A percentile compares a stretch with the other conserved stretches of the same genome.
These are phyloP conservation scores for Lepisosteus oculatus DNA, from an alignment of 2,113 vertebrate species.

Conservation along the genomic window DNA sequence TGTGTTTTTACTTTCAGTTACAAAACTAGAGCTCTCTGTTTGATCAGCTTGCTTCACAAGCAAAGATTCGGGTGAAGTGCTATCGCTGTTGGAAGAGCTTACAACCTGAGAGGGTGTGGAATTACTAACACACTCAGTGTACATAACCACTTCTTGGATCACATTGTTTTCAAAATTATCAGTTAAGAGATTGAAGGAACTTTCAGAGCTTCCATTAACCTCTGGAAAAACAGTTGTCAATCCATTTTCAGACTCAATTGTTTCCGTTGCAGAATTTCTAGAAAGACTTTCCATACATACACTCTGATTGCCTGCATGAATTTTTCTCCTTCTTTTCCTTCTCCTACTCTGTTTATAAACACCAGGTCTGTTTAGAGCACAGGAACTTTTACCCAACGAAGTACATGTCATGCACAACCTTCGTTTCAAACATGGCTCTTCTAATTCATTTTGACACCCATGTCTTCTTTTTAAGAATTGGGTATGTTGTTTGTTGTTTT, in stretches of 20 bases:
- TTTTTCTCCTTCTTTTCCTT: constrained; percentile 56
- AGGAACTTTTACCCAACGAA: constrained; percentile 55
- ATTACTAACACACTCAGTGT: constrained; percentile 7
- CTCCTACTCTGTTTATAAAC: constrained; percentile 43
- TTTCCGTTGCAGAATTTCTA: constrained; percentile 12
- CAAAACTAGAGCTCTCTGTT: constrained; percentile 1
- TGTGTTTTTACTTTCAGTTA: constrained; percentile 15
- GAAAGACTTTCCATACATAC: not conserved
- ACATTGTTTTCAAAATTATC: constrained; percentile 21
- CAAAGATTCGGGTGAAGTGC: constrained; percentile 1
- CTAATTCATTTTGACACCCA: constrained; percentile 47
- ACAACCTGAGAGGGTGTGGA: constrained; percentile 20
- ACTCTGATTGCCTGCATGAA: constrained; percentile 19
- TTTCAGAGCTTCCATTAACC: constrained; percentile 8
- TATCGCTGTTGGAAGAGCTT: constrained; percentile 15
- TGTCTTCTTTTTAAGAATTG: constrained; percentile 62
- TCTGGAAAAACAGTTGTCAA: constrained; percentile 1
- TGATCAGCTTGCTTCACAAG: constrained; percentile 10
- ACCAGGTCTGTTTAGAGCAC: constrained; percentile 23
- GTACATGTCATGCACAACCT: constrained; percentile 44
- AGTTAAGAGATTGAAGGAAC: constrained; percentile 22
- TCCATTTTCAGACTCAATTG: constrained; percentile 12
- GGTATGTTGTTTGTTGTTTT: constrained; percentile 35
- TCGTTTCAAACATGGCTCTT: constrained; percentile 50
- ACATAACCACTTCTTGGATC: constrained; percentile 18